Evolutionary conservation across 2,113 vertebrate genomes (phyloP).

Genomic region (Rhea pennata): DNA sequence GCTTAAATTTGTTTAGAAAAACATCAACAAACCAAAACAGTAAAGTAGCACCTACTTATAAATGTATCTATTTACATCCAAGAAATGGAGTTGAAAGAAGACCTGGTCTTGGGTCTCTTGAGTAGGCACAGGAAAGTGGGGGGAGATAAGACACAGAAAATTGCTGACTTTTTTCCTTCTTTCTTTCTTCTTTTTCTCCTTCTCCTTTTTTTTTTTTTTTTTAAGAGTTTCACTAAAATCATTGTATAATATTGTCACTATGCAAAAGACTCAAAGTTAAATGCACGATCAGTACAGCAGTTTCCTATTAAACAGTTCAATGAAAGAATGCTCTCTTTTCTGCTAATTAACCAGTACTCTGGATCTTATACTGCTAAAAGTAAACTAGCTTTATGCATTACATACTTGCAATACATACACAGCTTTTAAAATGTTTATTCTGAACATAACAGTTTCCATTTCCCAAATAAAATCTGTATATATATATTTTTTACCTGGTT

Average conservation of each 20-base stretch:
- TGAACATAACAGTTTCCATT: background rate
- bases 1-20: background rate
- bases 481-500: slow-evolving; percentile 81
- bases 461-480: background rate
- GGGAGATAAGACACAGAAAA: background rate
- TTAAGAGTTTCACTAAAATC: background rate
- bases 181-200: too few relatives aligned
- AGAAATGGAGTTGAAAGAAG: background rate
- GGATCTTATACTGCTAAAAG: background rate
- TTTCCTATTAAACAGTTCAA: background rate
- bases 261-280: background rate
- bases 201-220: too few relatives aligned
- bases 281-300: background rate
- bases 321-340: background rate
- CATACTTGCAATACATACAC: background rate
- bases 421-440: background rate
- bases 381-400: background rate
- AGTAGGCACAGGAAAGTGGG: background rate
- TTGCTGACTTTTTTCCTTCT: too few relatives aligned
- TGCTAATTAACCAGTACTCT: background rate
- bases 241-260: background rate
- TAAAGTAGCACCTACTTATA: background rate
- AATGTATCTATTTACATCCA: background rate
- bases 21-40: background rate
- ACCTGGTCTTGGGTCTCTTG: background rate